Evolutionary conservation across 2,113 vertebrate genomes (phyloP).

Genomic region (Enhydra lutris): DNA sequence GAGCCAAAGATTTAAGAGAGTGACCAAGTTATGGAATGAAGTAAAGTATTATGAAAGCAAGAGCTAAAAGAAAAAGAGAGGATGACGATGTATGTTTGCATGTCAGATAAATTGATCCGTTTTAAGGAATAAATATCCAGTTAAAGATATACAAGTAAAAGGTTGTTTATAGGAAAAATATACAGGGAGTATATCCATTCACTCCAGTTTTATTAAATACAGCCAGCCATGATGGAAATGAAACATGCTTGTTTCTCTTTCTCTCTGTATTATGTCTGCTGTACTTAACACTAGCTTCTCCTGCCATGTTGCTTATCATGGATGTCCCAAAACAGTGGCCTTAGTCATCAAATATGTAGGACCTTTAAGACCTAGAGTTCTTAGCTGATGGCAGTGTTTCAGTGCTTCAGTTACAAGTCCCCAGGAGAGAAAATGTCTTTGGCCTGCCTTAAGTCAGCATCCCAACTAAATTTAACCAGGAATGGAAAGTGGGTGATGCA

Average conservation of each 20-base stretch:
- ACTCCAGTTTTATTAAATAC: background rate
- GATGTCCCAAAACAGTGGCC: background rate
- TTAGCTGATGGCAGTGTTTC: background rate
- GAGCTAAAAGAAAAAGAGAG: background rate
- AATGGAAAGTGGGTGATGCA: background rate
- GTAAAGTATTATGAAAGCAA: background rate
- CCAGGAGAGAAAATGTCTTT: background rate
- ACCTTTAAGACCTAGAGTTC: background rate
- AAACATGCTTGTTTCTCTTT: background rate
- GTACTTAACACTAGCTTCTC: background rate
- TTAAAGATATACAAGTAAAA: background rate
- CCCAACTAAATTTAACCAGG: background rate
- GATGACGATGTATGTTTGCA: background rate
- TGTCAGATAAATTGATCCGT: background rate
- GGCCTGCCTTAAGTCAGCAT: background rate
- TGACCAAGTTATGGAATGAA: background rate
- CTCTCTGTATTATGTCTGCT: background rate
- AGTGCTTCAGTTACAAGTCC: background rate
- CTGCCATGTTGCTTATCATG: background rate
- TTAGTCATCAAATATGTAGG: background rate
- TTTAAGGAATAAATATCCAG: conserved; percentile 24
- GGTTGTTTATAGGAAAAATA: background rate
- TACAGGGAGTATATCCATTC: background rate
- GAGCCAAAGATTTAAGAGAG: background rate
- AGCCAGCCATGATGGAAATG: background rate